Evolutionary conservation across 2,797 vertebrate genomes (phyloP).

Genomic region (Schizothorax lantsangensis): DNA sequence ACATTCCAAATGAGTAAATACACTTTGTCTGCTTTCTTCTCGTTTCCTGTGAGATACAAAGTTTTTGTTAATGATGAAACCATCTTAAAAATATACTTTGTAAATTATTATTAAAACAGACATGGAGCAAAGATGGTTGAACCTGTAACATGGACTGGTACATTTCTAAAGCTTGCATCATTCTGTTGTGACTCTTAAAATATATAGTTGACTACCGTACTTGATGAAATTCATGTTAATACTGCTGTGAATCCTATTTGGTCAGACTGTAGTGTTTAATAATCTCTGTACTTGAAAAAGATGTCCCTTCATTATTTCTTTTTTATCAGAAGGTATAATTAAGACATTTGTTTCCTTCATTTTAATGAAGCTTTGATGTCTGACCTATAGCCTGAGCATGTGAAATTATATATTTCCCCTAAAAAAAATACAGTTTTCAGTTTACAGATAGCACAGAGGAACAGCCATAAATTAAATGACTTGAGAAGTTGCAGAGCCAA

Average conservation of each 20-base stretch:
- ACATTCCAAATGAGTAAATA: constrained; percentile 45
- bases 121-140: constrained; percentile 38
- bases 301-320: neutral
- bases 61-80: constrained; percentile 57
- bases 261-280: neutral
- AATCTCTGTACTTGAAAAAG: neutral
- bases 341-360: neutral
- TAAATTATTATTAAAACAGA: constrained; percentile 74
- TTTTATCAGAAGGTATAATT: neutral
- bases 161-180: constrained; percentile 4
- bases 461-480: neutral
- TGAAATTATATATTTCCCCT: neutral
- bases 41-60: constrained; percentile 6
- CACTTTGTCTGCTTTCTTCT: constrained; percentile 40
- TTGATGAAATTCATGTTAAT: neutral
- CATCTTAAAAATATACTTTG: constrained; percentile 41
- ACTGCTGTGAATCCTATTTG: neutral
- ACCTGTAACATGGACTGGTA: neutral
- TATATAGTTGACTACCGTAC: neutral
- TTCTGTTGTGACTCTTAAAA: constrained; percentile 7
- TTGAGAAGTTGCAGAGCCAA: neutral
- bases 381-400: neutral
- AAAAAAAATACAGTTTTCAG: neutral
- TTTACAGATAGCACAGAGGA: neutral
- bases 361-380: neutral